A percentile compares a stretch with the other conserved stretches of the same genome.
Evolutionary conservation across 1,140 invertebrate species (phyloP).

Genomic region (Mercenaria mercenaria): DNA sequence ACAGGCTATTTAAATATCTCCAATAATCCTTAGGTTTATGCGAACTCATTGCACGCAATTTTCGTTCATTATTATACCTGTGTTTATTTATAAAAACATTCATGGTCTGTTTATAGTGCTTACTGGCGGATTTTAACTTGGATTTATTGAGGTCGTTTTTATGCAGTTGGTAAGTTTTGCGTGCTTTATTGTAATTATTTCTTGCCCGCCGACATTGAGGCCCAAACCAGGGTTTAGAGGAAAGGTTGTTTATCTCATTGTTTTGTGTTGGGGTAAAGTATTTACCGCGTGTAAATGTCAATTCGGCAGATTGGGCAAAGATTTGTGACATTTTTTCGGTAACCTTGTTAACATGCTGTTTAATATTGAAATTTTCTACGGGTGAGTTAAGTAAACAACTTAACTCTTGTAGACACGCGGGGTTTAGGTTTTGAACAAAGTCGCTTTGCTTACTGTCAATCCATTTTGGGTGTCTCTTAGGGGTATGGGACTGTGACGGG

Average conservation of each 20-base stretch:
- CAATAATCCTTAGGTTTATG: background rate
- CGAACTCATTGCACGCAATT: background rate
- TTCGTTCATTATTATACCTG: background rate
- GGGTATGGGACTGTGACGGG: background rate
- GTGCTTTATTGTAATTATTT: background rate
- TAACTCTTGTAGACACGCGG: background rate
- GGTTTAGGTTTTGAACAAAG: background rate
- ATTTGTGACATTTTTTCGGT: background rate
- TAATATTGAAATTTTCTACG: background rate
- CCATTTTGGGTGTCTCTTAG: background rate
- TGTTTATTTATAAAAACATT: background rate
- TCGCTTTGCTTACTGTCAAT: background rate
- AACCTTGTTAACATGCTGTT: background rate
- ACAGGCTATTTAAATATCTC: background rate
- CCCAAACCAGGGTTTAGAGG: background rate
- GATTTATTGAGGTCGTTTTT: background rate
- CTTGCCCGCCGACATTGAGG: background rate
- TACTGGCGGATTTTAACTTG: background rate
- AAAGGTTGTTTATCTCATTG: background rate
- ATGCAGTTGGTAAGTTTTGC: background rate
- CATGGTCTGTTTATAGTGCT: conserved; percentile 17
- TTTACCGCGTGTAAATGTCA: background rate
- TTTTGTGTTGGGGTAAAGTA: background rate
- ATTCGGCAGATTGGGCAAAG: background rate
- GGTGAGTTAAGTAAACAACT: background rate